Conservation (phyloP, 2,797 vertebrate genomes). For the Tenualosa ilisha region DNA sequence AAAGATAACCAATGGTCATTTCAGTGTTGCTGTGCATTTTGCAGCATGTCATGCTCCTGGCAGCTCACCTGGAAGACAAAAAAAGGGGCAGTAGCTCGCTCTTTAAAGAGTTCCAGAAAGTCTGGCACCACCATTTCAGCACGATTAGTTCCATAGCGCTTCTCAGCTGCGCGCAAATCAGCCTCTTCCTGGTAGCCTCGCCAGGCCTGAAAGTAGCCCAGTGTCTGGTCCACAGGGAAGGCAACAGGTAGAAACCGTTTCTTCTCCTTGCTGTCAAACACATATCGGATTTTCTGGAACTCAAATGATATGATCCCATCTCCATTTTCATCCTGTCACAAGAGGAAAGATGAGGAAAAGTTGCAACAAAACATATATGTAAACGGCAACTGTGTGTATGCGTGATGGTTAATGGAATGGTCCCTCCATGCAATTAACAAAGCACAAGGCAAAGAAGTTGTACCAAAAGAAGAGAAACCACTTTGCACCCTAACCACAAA, state of each 20-base stretch:
- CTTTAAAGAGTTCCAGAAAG: slow-evolving; percentile 94
- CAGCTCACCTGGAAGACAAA: slow-evolving; percentile 91
- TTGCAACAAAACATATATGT: not conserved
- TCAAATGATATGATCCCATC: slow-evolving; percentile 84
- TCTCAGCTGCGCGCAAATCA: slow-evolving; percentile 86
- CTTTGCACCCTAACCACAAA: not conserved
- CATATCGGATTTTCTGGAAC: slow-evolving; percentile 95
- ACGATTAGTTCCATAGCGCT: slow-evolving; percentile 87
- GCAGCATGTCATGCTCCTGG: not conserved
- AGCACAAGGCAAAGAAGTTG: not conserved
- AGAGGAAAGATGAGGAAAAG: too few species aligned
- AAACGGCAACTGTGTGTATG: not conserved
- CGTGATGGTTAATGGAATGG: not conserved
- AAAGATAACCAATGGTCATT: not conserved
- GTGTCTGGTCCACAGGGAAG: slow-evolving; percentile 80
- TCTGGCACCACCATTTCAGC: slow-evolving; percentile 97
- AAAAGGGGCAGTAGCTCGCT: slow-evolving; percentile 94
- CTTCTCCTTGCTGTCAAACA: slow-evolving; percentile 79
- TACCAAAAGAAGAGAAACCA: not conserved
- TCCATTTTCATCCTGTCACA: slow-evolving; percentile 80
- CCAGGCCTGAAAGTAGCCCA: slow-evolving; percentile 86
- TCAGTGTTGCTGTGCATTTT: not conserved
- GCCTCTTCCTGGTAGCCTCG: slow-evolving; percentile 90
- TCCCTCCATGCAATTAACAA: not conserved
- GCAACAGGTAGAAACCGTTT: slow-evolving; percentile 85